A percentile compares a stretch with the other conserved stretches of the same genome.
These are phyloP conservation scores for Eulithis prunata DNA, from an alignment of 2,888 invertebrate genomes.

Conservation along the genomic window DNA sequence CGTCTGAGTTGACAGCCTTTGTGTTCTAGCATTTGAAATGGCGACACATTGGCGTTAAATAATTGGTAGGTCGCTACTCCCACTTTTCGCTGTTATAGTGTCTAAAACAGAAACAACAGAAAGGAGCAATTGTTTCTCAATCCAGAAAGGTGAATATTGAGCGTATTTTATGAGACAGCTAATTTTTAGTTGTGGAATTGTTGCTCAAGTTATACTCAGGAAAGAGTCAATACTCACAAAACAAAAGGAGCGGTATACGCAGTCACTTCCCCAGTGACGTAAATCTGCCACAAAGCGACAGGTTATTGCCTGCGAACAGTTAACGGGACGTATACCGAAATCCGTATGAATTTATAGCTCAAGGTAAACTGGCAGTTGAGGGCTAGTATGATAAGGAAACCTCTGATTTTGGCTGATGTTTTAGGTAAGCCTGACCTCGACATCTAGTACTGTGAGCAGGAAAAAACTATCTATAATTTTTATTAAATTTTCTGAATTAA, in stretches of 20 bases:
- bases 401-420: constrained; percentile 7
- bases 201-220: background rate
- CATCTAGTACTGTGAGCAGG: background rate
- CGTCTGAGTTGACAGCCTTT: constrained; percentile 42
- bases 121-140: background rate
- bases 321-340: constrained; percentile 56
- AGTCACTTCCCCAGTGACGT: constrained; percentile 46
- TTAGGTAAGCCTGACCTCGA: background rate
- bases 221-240: constrained; percentile 1
- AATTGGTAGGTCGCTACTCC: constrained; percentile 8
- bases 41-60: constrained; percentile 18
- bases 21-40: constrained; percentile 16
- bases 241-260: constrained; percentile 24
- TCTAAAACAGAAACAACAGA: background rate
- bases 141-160: background rate
- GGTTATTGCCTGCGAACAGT: constrained; percentile 62
- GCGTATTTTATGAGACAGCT: background rate
- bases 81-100: constrained; percentile 2
- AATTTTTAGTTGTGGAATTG: background rate
- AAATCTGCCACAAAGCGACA: constrained; percentile 57
- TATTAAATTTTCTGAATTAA: too few species aligned
- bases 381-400: constrained; percentile 30
- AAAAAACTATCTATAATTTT: too few species aligned
- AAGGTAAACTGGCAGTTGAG: constrained; percentile 39
- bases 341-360: constrained; percentile 58